A percentile compares a stretch with the other conserved stretches of the same genome.
Conservation (phyloP, 2,113 vertebrate genomes). For the Oncorhynchus masou region DNA sequence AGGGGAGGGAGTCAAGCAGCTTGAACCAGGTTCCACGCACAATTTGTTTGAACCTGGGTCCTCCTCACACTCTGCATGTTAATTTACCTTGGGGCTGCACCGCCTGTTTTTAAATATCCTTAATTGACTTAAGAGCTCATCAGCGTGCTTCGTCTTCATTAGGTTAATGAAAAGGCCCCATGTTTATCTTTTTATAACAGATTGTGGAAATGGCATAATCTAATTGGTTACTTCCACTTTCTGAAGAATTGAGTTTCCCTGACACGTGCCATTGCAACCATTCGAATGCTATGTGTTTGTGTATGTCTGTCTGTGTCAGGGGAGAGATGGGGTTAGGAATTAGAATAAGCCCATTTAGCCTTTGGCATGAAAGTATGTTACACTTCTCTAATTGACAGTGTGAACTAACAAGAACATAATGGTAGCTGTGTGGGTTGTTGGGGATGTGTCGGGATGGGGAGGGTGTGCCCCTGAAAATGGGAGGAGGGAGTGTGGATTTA, state of each 20-base stretch:
- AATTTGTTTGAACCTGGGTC: slow-evolving; percentile 77
- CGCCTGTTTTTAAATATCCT: slow-evolving; percentile 80
- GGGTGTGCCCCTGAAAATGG: slow-evolving; percentile 50
- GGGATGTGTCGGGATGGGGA: slow-evolving; percentile 44
- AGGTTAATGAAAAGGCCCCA: slow-evolving; percentile 80
- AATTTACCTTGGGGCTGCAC: slow-evolving; percentile 75
- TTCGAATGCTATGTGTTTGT: background rate
- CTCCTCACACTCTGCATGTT: slow-evolving; percentile 67
- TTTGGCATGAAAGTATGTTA: slow-evolving; percentile 69
- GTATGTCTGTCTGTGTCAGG: slow-evolving; percentile 65
- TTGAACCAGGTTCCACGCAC: slow-evolving; percentile 73
- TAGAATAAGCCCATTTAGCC: slow-evolving; percentile 73
- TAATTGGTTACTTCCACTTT: slow-evolving; percentile 77
- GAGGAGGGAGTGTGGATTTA: slow-evolving; percentile 55
- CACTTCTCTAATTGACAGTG: slow-evolving; percentile 69
- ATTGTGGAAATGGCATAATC: slow-evolving; percentile 78
- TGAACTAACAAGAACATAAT: slow-evolving; percentile 72
- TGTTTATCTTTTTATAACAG: slow-evolving; percentile 79
- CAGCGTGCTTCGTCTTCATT: slow-evolving; percentile 79
- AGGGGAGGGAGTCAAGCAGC: slow-evolving; percentile 68
- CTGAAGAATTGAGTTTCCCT: slow-evolving; percentile 70
- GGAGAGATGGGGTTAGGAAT: slow-evolving; percentile 63
- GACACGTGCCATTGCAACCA: slow-evolving; percentile 57
- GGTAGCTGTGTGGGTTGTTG: slow-evolving; percentile 58
- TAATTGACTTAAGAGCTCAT: slow-evolving; percentile 83